Evolutionary conservation across 2,113 vertebrate genomes (phyloP).

Genomic region (Gulo gulo): DNA sequence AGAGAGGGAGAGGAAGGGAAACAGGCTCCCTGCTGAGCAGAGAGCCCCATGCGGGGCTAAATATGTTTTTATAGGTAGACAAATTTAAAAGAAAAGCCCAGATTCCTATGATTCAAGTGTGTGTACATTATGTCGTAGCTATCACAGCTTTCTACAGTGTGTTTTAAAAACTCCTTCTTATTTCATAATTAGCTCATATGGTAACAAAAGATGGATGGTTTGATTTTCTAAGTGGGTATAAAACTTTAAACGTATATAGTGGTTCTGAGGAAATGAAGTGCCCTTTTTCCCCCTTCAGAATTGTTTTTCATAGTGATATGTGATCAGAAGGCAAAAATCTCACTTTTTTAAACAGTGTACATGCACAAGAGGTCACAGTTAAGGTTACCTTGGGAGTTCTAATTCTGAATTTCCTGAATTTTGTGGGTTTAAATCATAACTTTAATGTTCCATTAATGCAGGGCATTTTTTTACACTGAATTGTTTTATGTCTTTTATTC

Average conservation of each 20-base stretch:
- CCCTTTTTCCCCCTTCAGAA: background rate
- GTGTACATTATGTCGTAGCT: background rate
- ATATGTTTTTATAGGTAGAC: background rate
- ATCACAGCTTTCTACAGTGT: background rate
- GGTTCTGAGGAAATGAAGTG: conserved; percentile 17
- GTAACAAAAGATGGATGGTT: conserved; percentile 7
- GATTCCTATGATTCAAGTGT: background rate
- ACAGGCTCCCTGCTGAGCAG: too few relatives aligned
- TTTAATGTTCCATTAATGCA: conserved; percentile 60
- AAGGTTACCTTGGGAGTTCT: conserved; percentile 50
- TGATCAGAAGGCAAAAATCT: conserved; percentile 49
- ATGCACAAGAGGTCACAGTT: conserved; percentile 50
- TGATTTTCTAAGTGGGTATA: conserved; percentile 58
- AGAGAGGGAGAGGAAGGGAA: too few relatives aligned
- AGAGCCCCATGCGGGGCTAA: background rate
- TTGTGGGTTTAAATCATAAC: conserved; percentile 66
- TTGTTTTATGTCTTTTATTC: conserved; percentile 67
- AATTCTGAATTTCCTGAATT: conserved; percentile 70
- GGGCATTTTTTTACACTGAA: conserved; percentile 48
- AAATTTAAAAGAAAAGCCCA: background rate
- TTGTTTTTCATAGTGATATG: conserved; percentile 28
- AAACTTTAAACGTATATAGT: conserved; percentile 55
- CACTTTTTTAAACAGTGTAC: conserved; percentile 49
- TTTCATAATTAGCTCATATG: conserved; percentile 41
- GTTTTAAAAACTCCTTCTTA: background rate